Base-by-base conservation (phyloP, 2,888 invertebrate genomes). In the Danaus chrysippus region DNA sequence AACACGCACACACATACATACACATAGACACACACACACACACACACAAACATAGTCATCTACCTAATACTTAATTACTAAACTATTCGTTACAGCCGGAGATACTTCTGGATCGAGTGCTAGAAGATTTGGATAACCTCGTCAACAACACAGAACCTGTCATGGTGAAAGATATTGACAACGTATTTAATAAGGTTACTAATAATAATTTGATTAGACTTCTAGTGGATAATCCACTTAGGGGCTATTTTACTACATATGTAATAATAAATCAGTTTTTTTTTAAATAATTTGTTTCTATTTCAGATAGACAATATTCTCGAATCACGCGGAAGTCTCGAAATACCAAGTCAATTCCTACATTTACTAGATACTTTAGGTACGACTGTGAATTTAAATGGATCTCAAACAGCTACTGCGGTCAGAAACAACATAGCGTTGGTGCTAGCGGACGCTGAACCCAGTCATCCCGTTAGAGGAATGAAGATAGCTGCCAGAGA, bases 331-430 rank as follows among this genome's bases (percentile, higher is more conserved):
- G 71, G 80, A 0, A 73, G 74, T 0, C 52, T 87, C 0, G 75
- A 78, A 1, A 86, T 91, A 1, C 87, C 90, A 0, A 77, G 84
- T 0, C 62, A 78, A 42, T 67, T 91, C 0, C 78, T 91, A 0
- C 83, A 82, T 15, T 69, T 88, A 42, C 69, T 91, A 1, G 91
- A 91, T 46, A 63, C 69, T n/a, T 65, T 91, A 3, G 89, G 87
- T 0, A 69, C 76, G 0, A 73, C 80, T 10, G 67, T 86, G 1
- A 59, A 84, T 19, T 76, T 91, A 41, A 79, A 81, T 11, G 85
- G 84, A 0, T 73, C 78, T 0, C 63, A 66, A 0, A 71, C 75
- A 0, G 79, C 73, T 0, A 65, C 75, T 0, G 70, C 83, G 0
- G 74, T 88, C 0, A 68, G 84, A 10, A 70, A 70, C 10, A 91